Evolutionary conservation across 2,888 invertebrate genomes (phyloP), one percentile per base, ranked within the genome.

Genomic region (Pediacus dermestoides): DNA sequence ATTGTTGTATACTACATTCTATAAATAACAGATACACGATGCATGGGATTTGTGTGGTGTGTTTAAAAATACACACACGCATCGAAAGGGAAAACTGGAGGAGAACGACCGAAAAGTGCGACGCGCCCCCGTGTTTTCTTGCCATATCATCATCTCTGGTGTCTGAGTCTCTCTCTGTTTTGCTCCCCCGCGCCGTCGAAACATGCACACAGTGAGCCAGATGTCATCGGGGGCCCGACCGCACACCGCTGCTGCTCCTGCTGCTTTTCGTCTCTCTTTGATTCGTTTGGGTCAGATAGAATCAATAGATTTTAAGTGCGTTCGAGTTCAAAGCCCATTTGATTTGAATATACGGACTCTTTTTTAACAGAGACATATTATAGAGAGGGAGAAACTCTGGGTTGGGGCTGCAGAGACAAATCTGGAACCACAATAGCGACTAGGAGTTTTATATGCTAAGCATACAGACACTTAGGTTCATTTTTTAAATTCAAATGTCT

Each of bases 151-250:
- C n/a, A n/a, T n/a, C n/a, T 43, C 46, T 52, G 45, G 45, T 50
- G 21, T 18, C n/a, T 6, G 21, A 18, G 21, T 18, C n/a, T 18
- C 10, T 28, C 46, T 40, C 42, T n/a, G n/a, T n/a, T n/a, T n/a
- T n/a, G n/a, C 42, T 44, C 48, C 43, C 46, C 37, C 50, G 39
- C 43, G 39, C 46, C 44, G 41, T 37, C 41, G 35, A 51, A 49
- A 52, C 49, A 44, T 50, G 59, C n/a, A n/a, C n/a, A n/a, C n/a
- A n/a, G n/a, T n/a, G n/a, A n/a, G n/a, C 55, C 59, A 59, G 59
- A 59, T 59, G 59, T 59, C 58, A 55, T 55, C 58, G 44, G n/a
- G n/a, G n/a, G n/a, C n/a, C n/a, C n/a, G 44, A 46, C 42, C 48
- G 44, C 42, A 39, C 36, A 42, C 38, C 9, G 10, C 23, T 23